Evolutionary conservation across 2,797 vertebrate species (phyloP).

Genomic region (Merluccius polli): DNA sequence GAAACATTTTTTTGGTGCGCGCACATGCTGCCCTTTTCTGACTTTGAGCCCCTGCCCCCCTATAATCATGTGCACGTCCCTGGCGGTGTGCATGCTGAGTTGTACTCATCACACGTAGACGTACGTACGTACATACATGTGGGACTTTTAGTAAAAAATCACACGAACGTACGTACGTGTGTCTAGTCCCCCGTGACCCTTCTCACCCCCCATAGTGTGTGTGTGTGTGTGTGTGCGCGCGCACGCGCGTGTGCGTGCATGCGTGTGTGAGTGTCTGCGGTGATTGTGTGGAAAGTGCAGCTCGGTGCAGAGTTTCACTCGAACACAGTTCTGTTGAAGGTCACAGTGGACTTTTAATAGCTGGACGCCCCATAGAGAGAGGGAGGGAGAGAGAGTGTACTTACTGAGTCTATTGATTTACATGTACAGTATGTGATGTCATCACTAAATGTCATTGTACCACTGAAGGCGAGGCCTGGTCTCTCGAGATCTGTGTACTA

Average conservation of each 20-base stretch:
- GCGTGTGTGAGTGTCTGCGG: background rate
- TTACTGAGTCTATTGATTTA: background rate
- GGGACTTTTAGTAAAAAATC: too few species aligned
- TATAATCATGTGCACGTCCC: too few species aligned
- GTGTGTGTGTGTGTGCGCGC: background rate
- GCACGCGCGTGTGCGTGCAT: background rate
- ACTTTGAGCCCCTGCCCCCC: too few species aligned
- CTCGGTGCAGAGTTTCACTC: background rate
- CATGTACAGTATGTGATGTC: slow-evolving; percentile 3
- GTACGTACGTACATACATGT: too few species aligned
- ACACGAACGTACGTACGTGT: background rate
- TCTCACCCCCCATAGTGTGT: too few species aligned
- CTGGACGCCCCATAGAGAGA: background rate
- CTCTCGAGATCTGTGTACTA: background rate
- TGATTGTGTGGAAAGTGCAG: background rate
- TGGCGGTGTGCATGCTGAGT: too few species aligned
- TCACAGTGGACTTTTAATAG: background rate
- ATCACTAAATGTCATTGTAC: slow-evolving; percentile 1
- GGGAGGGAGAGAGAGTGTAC: background rate
- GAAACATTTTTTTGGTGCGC: too few species aligned
- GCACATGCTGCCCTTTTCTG: too few species aligned
- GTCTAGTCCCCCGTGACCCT: too few species aligned
- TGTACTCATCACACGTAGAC: too few species aligned
- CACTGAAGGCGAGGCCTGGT: background rate
- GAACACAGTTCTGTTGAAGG: background rate